A percentile compares a stretch with the other conserved stretches of the same genome.
phyloP scores from a whole-genome alignment of 2,113 vertebrate genomes.

The Telmatochromis sp. region DNA sequence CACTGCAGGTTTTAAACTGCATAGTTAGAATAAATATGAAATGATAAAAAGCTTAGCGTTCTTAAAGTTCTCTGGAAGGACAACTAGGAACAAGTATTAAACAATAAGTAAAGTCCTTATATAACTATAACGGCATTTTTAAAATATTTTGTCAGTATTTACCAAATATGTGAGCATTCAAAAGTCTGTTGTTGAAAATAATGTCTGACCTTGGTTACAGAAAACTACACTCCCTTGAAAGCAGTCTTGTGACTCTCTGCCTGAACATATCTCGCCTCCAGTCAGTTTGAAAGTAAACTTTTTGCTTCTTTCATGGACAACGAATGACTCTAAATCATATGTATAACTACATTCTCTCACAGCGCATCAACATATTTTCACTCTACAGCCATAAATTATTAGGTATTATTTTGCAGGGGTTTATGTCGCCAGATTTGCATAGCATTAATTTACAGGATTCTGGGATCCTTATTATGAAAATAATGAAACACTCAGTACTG shows the following conservation, averaged over 20 bases:
- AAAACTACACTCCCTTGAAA: not conserved
- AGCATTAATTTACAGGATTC: conserved; percentile 16
- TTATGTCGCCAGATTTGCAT: conserved; percentile 30
- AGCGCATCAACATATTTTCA: not conserved
- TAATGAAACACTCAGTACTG: conserved; percentile 4
- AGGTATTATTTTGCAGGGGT: conserved; percentile 10
- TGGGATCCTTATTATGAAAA: not conserved
- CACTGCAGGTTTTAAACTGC: not conserved
- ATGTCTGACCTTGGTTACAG: not conserved
- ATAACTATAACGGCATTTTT: not conserved
- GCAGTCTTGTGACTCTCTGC: not conserved
- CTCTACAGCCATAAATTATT: not conserved
- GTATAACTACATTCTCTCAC: not conserved
- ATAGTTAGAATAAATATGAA: not conserved
- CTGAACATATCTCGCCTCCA: not conserved
- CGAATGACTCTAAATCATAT: not conserved
- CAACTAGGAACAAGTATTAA: not conserved
- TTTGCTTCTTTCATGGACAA: not conserved
- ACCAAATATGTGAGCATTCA: not conserved
- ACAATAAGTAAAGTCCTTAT: not conserved
- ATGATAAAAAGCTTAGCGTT: not conserved
- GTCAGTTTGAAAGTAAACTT: not conserved
- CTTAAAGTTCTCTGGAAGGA: not conserved
- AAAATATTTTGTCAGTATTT: not conserved
- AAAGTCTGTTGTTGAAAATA: not conserved